Evolutionary conservation across 2,888 invertebrate species (phyloP), one percentile per base, ranked within the genome.

Genomic region (Lasioglossum vierecki): DNA sequence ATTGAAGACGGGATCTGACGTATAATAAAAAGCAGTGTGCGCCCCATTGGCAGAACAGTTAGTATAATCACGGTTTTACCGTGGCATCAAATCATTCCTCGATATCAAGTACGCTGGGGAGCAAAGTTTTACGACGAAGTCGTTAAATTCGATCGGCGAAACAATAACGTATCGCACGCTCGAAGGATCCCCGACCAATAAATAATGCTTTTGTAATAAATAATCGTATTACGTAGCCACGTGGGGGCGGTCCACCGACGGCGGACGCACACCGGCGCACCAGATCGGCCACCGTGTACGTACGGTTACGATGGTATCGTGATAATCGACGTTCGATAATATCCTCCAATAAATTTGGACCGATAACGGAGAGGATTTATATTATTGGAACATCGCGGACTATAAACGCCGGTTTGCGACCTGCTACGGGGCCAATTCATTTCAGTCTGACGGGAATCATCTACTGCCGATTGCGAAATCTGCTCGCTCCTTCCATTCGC

Each of bases 241-340:
- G 87, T 80, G 53, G 89, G 91, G 89, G 83, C 73, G 79, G 78
- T 71, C 79, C 80, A 84, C 84, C 60, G 63, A 80, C 84, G 84
- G 86, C 68, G 84, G 77, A 85, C 89, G 53, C 79, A 71, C 79
- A 83, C 79, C 80, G 76, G 83, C 82, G 66, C 73, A 49, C 72
- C 82, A 77, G 81, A 79, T 79, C 80, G 71, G 75, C 74, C 82
- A 30, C 82, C 91, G 87, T 87, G 91, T 88, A 91, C 89, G 91
- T 91, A 92, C 89, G 92, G 90, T 91, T 91, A 90, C 92, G 92
- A 94, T 93, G 92, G 90, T 94, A 94, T 94, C 93, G 89, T 88
- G 93, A 94, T 94, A 94, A 94, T 94, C 94, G 94, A 92, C 91
- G 88, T 91, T 94, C 93, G 94, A 94, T 94, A 94, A 94, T 94